Conservation (phyloP, 2,888 invertebrate species). For the Drosophila prolongata region DNA sequence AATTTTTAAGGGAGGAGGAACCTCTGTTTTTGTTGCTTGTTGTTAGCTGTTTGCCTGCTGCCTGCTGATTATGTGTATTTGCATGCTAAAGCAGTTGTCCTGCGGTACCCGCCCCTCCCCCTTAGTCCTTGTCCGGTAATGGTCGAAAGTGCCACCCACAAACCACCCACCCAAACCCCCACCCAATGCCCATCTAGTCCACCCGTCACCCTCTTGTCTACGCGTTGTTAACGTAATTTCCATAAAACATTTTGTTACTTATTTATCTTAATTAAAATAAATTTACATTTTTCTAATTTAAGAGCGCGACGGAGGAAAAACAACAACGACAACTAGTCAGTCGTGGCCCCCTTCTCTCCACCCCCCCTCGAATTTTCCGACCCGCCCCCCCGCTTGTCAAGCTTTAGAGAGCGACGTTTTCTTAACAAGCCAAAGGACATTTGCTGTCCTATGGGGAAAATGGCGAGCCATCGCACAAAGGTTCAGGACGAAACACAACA, state of each 20-base stretch:
- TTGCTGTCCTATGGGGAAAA: slow-evolving; percentile 48
- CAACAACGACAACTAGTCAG: slow-evolving; percentile 49
- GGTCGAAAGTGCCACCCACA: slow-evolving; percentile 58
- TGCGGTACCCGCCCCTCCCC: slow-evolving; percentile 51
- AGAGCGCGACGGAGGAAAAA: slow-evolving; percentile 67
- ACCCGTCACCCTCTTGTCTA: slow-evolving; percentile 60
- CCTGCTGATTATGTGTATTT: slow-evolving; percentile 71
- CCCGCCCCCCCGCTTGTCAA: slow-evolving; percentile 37
- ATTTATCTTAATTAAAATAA: slow-evolving; percentile 84
- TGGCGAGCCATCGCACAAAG: slow-evolving; percentile 35
- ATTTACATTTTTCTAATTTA: slow-evolving; percentile 84
- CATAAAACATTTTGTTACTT: slow-evolving; percentile 84
- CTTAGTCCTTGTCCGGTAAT: slow-evolving; percentile 42
- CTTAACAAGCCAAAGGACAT: slow-evolving; percentile 79
- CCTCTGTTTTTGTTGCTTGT: slow-evolving; percentile 39
- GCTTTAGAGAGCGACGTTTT: slow-evolving; percentile 79
- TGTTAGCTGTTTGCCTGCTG: slow-evolving; percentile 31
- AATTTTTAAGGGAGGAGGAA: slow-evolving; percentile 46
- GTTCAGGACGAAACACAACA: slow-evolving; percentile 60
- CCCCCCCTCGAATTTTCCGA: neutral
- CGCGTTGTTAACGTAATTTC: slow-evolving; percentile 82
- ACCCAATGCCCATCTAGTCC: slow-evolving; percentile 30
- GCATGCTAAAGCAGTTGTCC: slow-evolving; percentile 72
- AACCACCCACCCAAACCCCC: neutral
- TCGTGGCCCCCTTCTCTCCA: slow-evolving; percentile 17